Conservation (phyloP, 2,797 vertebrate species). For the Gallinago stenura region DNA sequence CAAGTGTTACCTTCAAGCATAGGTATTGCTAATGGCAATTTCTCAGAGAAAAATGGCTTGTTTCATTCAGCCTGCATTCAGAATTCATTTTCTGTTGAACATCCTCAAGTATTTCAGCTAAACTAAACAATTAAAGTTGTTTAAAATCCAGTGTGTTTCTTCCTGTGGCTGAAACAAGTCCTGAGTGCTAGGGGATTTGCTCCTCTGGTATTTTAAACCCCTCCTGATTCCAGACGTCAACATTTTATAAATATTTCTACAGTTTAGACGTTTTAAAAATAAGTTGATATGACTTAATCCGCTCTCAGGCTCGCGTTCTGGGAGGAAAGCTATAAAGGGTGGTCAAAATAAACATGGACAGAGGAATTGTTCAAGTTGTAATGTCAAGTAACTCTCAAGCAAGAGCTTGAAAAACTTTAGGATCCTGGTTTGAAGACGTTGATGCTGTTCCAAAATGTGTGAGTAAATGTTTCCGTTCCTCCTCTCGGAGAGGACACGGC, state of each 20-base stretch:
- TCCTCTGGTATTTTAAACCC: constrained; percentile 67
- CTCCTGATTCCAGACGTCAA: constrained; percentile 53
- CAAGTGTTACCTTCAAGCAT: background rate
- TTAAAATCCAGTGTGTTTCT: background rate
- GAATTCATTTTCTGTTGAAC: background rate
- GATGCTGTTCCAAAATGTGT: background rate
- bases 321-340: constrained; percentile 32
- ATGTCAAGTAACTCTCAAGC: constrained; percentile 7
- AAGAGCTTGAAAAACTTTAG: background rate
- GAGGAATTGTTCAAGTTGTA: background rate
- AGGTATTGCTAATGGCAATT: background rate
- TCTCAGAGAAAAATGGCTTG: background rate
- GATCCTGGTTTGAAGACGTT: background rate
- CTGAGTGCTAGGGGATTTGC: constrained; percentile 45
- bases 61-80: background rate
- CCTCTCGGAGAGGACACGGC: background rate
- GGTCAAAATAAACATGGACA: constrained; percentile 1
- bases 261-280: constrained; percentile 51
- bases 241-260: constrained; percentile 66
- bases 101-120: constrained; percentile 5
- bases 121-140: background rate
- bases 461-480: background rate
- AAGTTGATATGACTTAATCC: constrained; percentile 45
- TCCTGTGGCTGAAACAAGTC: constrained; percentile 13
- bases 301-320: constrained; percentile 8